Percentiles rank a stretch among this genome's conserved stretches.
phyloP scores from a whole-genome alignment of 2,113 vertebrate species.

The Osmerus mordax region DNA sequence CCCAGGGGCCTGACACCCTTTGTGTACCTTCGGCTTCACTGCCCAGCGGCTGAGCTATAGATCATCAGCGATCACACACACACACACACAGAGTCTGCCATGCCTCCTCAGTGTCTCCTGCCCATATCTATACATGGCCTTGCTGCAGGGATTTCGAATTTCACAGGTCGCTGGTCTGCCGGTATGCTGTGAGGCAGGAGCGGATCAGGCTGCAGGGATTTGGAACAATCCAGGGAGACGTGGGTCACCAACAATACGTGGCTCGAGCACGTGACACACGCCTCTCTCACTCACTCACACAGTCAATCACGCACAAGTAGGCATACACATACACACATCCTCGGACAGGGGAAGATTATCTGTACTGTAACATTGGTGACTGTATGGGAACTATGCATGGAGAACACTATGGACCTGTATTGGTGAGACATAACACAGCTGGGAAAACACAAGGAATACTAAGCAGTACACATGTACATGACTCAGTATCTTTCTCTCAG shows the following conservation, averaged over 20 bases:
- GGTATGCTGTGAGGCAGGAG: not conserved
- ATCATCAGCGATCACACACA: not conserved
- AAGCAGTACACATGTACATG: not conserved
- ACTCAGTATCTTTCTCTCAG: not conserved
- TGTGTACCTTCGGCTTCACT: not conserved
- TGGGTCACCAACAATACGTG: not conserved
- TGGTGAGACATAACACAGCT: no score
- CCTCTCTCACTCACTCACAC: not conserved
- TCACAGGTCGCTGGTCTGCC: conserved; percentile 7
- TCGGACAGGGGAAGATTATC: not conserved
- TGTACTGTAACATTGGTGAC: not conserved
- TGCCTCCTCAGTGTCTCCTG: conserved; percentile 7
- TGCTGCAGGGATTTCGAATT: conserved; percentile 14
- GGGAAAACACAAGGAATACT: no score
- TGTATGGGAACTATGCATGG: not conserved
- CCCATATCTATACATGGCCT: not conserved
- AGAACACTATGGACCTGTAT: no score
- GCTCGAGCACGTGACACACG: not conserved
- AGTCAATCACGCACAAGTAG: not conserved
- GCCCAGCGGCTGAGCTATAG: not conserved
- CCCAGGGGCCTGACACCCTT: not conserved
- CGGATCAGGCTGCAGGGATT: conserved; percentile 8
- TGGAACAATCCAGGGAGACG: conserved; percentile 10
- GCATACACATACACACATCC: not conserved
- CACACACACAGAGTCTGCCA: conserved; percentile 5